Evolutionary conservation across 2,113 vertebrate genomes (phyloP).

Genomic region (Urocitellus parryii): DNA sequence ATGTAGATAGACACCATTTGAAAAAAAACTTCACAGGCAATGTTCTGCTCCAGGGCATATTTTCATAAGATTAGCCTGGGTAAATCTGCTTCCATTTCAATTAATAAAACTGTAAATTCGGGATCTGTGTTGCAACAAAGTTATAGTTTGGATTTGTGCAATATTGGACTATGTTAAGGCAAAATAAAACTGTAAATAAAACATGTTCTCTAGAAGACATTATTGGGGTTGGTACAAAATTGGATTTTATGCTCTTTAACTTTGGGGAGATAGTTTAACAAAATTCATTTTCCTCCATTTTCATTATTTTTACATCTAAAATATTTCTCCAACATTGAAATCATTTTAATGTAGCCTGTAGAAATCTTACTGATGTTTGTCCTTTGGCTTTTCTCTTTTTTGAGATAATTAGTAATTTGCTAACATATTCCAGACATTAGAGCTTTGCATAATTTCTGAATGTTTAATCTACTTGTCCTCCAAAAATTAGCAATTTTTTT

Average conservation of each 20-base stretch:
- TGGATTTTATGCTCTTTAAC: conserved; percentile 12
- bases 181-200: conserved; percentile 49
- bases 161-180: background rate
- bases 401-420: conserved; percentile 68
- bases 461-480: conserved; percentile 46
- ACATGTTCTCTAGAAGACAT: background rate
- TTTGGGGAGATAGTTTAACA: background rate
- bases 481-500: conserved; percentile 34
- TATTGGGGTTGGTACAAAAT: background rate
- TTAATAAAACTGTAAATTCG: conserved; percentile 50
- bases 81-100: background rate
- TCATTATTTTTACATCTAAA: background rate
- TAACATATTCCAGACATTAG: background rate
- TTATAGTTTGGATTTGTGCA: background rate
- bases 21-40: background rate
- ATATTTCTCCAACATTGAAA: conserved; percentile 2
- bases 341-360: conserved; percentile 35
- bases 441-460: conserved; percentile 64
- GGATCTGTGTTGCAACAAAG: background rate
- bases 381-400: conserved; percentile 58
- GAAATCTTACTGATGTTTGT: conserved; percentile 30
- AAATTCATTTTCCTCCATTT: background rate
- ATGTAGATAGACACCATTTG: background rate
- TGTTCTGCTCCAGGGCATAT: background rate
- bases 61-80: background rate